These are phyloP conservation scores for Diaprepes abbreviatus DNA, from an alignment of 2,888 invertebrate genomes.

Conservation along the genomic window DNA sequence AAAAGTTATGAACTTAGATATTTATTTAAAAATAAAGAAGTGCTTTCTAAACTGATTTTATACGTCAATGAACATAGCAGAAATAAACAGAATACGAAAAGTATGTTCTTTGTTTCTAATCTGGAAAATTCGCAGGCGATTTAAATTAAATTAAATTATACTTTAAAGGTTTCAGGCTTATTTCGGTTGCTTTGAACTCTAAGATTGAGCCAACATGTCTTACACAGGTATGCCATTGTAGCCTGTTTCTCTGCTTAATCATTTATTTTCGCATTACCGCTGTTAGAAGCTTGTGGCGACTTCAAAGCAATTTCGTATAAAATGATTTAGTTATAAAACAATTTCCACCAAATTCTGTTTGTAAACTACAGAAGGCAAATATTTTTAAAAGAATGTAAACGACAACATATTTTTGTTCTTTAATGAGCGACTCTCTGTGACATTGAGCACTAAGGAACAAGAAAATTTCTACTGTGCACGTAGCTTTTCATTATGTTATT, in stretches of 20 bases:
- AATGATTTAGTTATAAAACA: background rate
- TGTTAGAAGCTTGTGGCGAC: conserved; percentile 18
- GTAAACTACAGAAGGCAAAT: too few relatives aligned
- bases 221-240: conserved; percentile 39
- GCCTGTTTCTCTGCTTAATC: conserved; percentile 1
- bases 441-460: too few relatives aligned
- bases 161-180: conserved; percentile 48
- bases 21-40: too few relatives aligned
- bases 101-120: conserved; percentile 30
- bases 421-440: too few relatives aligned
- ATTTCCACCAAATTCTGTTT: conserved; percentile 8
- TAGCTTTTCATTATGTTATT: too few relatives aligned
- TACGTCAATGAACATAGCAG: background rate
- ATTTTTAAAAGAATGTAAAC: too few relatives aligned
- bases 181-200: conserved; percentile 50
- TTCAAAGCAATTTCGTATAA: conserved; percentile 21
- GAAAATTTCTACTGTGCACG: too few relatives aligned
- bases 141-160: conserved; percentile 39
- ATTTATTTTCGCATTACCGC: conserved; percentile 14
- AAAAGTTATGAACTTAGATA: too few relatives aligned
- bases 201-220: conserved; percentile 37
- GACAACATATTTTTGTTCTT: too few relatives aligned
- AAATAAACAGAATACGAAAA: background rate
- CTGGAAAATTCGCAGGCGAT: conserved; percentile 22
- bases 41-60: too few relatives aligned